Evolutionary conservation across 2,113 vertebrate genomes (phyloP).

Genomic region (Clinocottus analis): DNA sequence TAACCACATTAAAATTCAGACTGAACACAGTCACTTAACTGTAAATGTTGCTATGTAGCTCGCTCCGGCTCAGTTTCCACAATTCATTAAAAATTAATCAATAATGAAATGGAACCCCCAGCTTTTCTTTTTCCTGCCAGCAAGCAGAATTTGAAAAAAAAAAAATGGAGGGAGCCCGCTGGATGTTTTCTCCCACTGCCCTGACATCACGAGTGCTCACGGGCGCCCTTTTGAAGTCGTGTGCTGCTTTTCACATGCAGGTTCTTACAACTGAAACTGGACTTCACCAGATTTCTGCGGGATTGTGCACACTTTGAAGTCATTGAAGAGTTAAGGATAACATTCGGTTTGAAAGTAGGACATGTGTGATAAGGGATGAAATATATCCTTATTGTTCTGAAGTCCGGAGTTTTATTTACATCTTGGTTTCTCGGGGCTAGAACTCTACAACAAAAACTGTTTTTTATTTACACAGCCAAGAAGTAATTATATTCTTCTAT

Average conservation of each 20-base stretch:
- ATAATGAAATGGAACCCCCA: constrained; percentile 73
- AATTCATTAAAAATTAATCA: constrained; percentile 78
- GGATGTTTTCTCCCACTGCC: constrained; percentile 46
- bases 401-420: neutral
- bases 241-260: constrained; percentile 18
- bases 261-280: constrained; percentile 22
- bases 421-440: neutral
- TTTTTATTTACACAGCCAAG: neutral
- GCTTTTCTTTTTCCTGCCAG: constrained; percentile 52
- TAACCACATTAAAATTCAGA: constrained; percentile 73
- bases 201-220: constrained; percentile 40
- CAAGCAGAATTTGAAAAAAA: constrained; percentile 35
- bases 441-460: neutral
- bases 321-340: neutral
- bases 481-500: neutral
- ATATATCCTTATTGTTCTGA: neutral
- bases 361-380: neutral
- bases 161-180: constrained; percentile 18
- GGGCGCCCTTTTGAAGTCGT: constrained; percentile 52
- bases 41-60: constrained; percentile 69
- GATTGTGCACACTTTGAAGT: constrained; percentile 48
- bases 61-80: constrained; percentile 54
- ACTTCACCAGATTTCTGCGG: constrained; percentile 18
- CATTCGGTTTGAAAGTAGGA: neutral
- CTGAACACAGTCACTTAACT: constrained; percentile 66